A percentile compares a stretch with the other conserved stretches of the same genome.
Conservation (phyloP, 2,797 vertebrate species). For the Moxostoma hubbsi region DNA sequence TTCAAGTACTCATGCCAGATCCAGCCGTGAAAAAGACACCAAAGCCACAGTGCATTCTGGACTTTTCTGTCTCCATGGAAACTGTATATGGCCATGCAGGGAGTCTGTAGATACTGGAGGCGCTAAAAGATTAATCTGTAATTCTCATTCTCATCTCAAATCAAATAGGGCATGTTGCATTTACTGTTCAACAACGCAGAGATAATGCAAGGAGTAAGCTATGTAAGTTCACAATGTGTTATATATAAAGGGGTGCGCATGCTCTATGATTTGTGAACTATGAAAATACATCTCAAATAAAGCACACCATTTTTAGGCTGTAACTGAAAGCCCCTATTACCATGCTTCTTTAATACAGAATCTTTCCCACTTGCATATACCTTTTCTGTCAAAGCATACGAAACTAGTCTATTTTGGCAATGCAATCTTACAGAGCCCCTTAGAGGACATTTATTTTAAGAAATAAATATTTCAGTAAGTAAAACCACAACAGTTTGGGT, state of each 20-base stretch:
- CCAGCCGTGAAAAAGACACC: slow-evolving; percentile 27
- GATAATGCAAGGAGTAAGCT: slow-evolving; percentile 8
- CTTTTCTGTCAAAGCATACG: neutral
- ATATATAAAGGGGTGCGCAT: neutral
- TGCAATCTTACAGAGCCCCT: neutral
- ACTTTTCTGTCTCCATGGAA: slow-evolving; percentile 67
- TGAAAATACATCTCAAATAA: neutral
- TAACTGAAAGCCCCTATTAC: neutral
- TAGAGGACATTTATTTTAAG: no score
- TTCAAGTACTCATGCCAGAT: slow-evolving; percentile 43
- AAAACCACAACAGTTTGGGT: no score
- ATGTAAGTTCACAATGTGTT: neutral
- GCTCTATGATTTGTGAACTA: neutral
- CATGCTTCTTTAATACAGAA: neutral
- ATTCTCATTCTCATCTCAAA: slow-evolving; percentile 39
- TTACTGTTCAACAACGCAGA: slow-evolving; percentile 3
- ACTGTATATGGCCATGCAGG: slow-evolving; percentile 60
- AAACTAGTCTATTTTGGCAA: neutral
- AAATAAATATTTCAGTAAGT: no score
- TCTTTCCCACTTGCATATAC: neutral
- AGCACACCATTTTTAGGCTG: neutral
- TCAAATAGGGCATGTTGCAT: slow-evolving; percentile 24
- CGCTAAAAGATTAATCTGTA: slow-evolving; percentile 36
- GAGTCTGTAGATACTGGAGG: slow-evolving; percentile 38
- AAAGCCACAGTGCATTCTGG: slow-evolving; percentile 54